phyloP scores from a whole-genome alignment of 2,888 invertebrate species.

The Lepidochrysops patricia region DNA sequence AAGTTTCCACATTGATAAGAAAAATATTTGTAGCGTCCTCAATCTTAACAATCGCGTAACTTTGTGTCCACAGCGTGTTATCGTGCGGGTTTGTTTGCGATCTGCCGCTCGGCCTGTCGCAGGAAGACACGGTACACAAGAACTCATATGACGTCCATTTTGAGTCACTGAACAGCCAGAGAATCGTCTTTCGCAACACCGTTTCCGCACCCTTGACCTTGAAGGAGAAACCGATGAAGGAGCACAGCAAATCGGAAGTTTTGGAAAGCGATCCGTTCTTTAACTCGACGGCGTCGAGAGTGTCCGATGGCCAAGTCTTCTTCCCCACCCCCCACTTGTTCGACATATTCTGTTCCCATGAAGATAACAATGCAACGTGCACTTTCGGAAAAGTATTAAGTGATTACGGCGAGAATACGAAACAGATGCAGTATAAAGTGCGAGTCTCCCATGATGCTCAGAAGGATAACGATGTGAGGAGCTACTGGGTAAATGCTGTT shows the following conservation, averaged over 20 bases:
- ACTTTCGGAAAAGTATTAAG: constrained; percentile 43
- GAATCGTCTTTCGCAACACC: constrained; percentile 57
- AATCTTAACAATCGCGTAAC: constrained; percentile 16
- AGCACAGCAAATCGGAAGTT: constrained; percentile 68
- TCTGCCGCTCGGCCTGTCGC: constrained; percentile 46
- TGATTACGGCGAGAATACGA: constrained; percentile 37
- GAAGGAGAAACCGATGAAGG: constrained; percentile 48
- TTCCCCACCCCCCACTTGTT: constrained; percentile 77
- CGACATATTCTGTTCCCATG: constrained; percentile 46
- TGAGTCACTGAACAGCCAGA: constrained; percentile 45
- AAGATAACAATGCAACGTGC: constrained; percentile 52
- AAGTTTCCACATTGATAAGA: constrained; percentile 11
- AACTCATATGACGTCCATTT: constrained; percentile 73
- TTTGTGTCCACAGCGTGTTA: constrained; percentile 43
- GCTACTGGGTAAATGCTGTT: constrained; percentile 51
- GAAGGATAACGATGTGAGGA: constrained; percentile 37
- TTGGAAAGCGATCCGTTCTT: constrained; percentile 74
- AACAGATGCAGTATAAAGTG: constrained; percentile 37
- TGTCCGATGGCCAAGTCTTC: constrained; percentile 71
- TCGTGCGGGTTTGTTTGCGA: constrained; percentile 78
- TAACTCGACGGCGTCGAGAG: constrained; percentile 70
- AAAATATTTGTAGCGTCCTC: constrained; percentile 9
- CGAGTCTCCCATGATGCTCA: constrained; percentile 48
- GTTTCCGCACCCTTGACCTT: constrained; percentile 40
- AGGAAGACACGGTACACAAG: constrained; percentile 65